Conservation (phyloP, 2,797 vertebrate species). For the Tokudaia tokunoshimensis region DNA sequence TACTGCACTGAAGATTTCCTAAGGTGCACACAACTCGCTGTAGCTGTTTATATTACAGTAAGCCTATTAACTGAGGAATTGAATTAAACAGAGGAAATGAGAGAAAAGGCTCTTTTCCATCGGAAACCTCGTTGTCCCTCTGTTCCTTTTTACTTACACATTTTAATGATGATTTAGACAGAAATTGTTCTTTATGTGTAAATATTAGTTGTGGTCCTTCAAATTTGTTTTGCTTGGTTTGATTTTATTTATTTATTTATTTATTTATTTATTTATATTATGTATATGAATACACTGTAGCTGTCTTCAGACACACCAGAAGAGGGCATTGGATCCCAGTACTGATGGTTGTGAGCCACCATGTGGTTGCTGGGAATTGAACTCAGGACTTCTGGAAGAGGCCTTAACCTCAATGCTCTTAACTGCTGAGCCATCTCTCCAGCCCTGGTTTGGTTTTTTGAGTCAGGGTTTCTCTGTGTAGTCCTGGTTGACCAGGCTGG, state of each 20-base stretch:
- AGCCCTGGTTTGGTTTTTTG: not conserved
- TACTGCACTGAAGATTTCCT: not conserved
- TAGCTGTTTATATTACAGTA: conserved; percentile 87
- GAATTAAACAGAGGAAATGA: conserved; percentile 83
- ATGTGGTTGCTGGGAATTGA: too few relatives aligned
- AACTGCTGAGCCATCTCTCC: too few relatives aligned
- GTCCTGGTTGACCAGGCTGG: not conserved
- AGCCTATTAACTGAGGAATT: conserved; percentile 78
- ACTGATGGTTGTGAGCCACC: too few relatives aligned
- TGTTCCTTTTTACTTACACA: conserved; percentile 74
- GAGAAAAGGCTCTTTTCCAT: conserved; percentile 63
- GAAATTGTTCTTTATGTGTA: conserved; percentile 76
- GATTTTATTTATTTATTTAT: not conserved
- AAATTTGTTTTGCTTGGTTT: conserved; percentile 47
- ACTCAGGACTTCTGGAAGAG: too few relatives aligned
- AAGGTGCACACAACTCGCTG: conserved; percentile 86
- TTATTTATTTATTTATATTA: too few relatives aligned
- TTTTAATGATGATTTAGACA: conserved; percentile 80
- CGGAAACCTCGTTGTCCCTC: conserved; percentile 50
- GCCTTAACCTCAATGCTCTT: too few relatives aligned
- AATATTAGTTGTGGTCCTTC: conserved; percentile 80
- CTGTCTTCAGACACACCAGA: too few relatives aligned
- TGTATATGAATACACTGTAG: too few relatives aligned
- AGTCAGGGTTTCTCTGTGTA: not conserved
- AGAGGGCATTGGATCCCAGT: too few relatives aligned